A percentile compares a stretch with the other conserved stretches of the same genome.
These are phyloP conservation scores for Myiopsitta monachus DNA, from an alignment of 2,113 vertebrate species.

Conservation along the genomic window DNA sequence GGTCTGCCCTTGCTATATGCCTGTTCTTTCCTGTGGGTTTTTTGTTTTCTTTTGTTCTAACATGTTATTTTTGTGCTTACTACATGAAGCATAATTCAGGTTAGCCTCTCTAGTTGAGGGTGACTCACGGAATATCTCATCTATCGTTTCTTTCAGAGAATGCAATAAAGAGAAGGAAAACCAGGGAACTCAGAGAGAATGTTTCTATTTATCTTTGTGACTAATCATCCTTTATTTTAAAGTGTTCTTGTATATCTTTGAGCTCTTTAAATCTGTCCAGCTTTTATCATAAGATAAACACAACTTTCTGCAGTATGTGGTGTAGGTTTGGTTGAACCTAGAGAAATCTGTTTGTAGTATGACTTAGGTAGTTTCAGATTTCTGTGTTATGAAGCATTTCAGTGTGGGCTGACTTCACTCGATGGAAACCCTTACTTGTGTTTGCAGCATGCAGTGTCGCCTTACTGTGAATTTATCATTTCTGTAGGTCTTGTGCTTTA, in stretches of 20 bases:
- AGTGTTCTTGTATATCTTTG: neutral
- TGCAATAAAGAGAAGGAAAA: neutral
- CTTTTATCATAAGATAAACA: neutral
- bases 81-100: neutral
- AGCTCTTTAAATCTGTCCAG: neutral
- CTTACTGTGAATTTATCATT: neutral
- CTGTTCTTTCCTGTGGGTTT: neutral
- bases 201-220: neutral
- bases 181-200: neutral
- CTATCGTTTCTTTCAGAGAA: neutral
- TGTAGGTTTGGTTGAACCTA: neutral
- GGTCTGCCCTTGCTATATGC: neutral
- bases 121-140: neutral
- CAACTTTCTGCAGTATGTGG: neutral
- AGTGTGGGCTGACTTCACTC: neutral
- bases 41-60: neutral
- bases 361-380: neutral
- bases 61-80: neutral
- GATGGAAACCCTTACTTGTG: neutral
- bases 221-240: neutral
- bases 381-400: neutral
- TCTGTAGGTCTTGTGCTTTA: neutral
- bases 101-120: neutral
- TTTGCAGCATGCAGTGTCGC: neutral
- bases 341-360: neutral